Percentiles rank a stretch among this genome's conserved stretches.
Conservation (phyloP, 1,140 invertebrate genomes). For the Zaprionus kolodkinae region DNA sequence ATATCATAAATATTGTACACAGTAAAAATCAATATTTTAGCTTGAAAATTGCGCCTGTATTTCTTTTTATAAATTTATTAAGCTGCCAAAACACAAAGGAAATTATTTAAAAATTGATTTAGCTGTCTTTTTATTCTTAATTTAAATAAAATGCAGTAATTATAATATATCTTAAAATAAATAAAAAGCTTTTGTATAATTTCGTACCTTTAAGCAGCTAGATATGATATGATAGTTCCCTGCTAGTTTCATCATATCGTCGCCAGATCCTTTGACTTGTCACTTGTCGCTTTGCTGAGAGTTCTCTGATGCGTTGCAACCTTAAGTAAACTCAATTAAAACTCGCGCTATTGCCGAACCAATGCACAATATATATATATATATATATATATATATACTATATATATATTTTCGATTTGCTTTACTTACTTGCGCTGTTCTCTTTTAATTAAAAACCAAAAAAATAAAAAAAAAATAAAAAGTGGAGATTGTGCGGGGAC, state of each 20-base stretch:
- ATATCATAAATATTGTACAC: too few relatives aligned
- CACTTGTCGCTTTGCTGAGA: not conserved
- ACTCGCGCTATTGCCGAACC: slow-evolving; percentile 27
- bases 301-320: not conserved
- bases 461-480: not conserved
- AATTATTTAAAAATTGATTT: too few relatives aligned
- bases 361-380: not conserved
- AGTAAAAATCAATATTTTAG: too few relatives aligned
- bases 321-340: slow-evolving; percentile 54
- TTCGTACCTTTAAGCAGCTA: too few relatives aligned
- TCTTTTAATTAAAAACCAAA: slow-evolving; percentile 9
- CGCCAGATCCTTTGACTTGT: not conserved
- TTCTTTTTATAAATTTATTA: too few relatives aligned
- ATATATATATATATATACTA: not conserved
- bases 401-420: not conserved
- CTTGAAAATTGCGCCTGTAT: too few relatives aligned
- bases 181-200: too few relatives aligned
- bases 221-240: not conserved
- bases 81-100: too few relatives aligned
- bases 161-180: too few relatives aligned
- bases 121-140: too few relatives aligned
- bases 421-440: not conserved
- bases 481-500: not conserved
- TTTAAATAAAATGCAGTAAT: too few relatives aligned
- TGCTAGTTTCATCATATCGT: not conserved